Evolutionary conservation across 2,888 invertebrate species (phyloP).

Genomic region (Meloe dianella): DNA sequence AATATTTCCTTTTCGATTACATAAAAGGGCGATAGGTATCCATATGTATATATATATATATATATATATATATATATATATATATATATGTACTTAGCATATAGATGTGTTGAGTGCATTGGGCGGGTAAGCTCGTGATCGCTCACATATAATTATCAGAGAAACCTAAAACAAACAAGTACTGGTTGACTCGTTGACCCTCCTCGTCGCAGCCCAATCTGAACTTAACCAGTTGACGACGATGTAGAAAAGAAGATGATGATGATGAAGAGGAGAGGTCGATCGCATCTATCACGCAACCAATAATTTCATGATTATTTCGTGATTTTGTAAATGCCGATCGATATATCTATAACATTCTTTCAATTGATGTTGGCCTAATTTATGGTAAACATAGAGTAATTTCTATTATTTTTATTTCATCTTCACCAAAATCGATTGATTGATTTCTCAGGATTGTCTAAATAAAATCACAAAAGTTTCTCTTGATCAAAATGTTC

Average conservation of each 20-base stretch:
- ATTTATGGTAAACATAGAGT: conserved; percentile 45
- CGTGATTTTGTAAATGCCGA: conserved; percentile 50
- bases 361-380: conserved; percentile 45
- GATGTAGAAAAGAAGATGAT: conserved; percentile 4
- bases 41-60: not conserved
- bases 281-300: conserved; percentile 35
- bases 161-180: conserved; percentile 60
- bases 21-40: not conserved
- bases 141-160: conserved; percentile 59
- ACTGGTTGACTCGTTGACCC: conserved; percentile 57
- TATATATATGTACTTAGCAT: conserved; percentile 47
- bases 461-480: conserved; percentile 46
- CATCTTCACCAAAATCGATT: not conserved
- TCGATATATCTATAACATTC: conserved; percentile 41
- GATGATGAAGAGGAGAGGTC: conserved; percentile 27
- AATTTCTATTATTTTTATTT: not conserved
- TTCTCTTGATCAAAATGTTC: conserved; percentile 44
- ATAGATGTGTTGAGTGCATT: conserved; percentile 55
- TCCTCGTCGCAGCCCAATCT: conserved; percentile 45
- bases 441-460: not conserved
- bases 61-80: too few relatives aligned
- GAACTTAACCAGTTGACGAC: conserved; percentile 40
- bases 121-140: conserved; percentile 58
- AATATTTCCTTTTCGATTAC: not conserved
- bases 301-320: conserved; percentile 52